Evolutionary conservation across 2,113 vertebrate species (phyloP), one percentile per base, ranked within the genome.

Genomic region (Mohoua ochrocephala): DNA sequence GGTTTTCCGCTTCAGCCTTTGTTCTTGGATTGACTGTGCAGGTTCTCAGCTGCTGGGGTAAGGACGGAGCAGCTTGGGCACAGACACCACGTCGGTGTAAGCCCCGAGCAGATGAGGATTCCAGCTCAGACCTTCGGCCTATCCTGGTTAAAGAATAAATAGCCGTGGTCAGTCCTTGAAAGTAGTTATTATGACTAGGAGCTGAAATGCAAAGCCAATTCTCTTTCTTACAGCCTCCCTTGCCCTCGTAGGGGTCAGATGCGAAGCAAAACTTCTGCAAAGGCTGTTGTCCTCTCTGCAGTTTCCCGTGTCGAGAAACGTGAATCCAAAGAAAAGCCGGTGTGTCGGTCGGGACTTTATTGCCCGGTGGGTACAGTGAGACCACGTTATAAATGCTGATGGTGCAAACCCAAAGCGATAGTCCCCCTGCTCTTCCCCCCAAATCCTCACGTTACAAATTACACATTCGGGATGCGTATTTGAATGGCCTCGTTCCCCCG

Each of bases 1-100:
- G 77, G 64, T 94, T 95, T 97, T 89, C 57, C 71, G 61, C 33
- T 88, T 95, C 91, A 78, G 93, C 79, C 91, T 97, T 92, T 41
- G 30, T 81, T 91, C 84, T 96, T 83, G 84, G 91, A 31, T 83
- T 80, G 92, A 70, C 63, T 37, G 20, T 6, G 61, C 83, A 86
- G 75, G 80, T 92, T 91, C 23, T 44, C 16, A 27, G 67, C 76
- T 89, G 45, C 87, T 84, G 54, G 54, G 54, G 64, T 17, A 10
- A 73, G 77, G 67, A 41, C 8, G 35, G n/a, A 30, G 50, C 15
- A 5, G 24, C 0, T 8, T 3, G 67, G 63, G n/a, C 15, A 16
- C 35, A 15, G 28, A 13, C 8, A 6, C 57, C 8, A 0, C 7
- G 7, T 30, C 37, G 65, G 30, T 59, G 79, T 44, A 15, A 78